These are phyloP conservation scores for Cephonodes hylas DNA, from an alignment of 2,888 invertebrate species.

Conservation along the genomic window DNA sequence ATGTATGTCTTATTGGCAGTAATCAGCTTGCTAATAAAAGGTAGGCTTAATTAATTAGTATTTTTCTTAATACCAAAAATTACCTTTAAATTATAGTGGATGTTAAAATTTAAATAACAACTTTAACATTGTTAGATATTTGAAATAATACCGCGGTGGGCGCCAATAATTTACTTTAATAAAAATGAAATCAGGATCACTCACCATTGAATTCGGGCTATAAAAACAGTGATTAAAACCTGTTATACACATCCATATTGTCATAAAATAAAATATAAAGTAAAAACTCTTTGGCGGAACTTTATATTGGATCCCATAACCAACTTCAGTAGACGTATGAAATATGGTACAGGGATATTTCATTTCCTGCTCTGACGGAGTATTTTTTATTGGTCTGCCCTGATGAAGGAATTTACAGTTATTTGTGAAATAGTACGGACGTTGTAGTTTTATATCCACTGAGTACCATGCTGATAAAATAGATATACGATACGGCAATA, in stretches of 20 bases:
- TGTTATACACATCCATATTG: neutral
- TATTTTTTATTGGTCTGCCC: neutral
- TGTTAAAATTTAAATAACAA: too few relatives aligned
- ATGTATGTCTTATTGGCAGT: constrained; percentile 69
- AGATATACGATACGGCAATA: too few relatives aligned
- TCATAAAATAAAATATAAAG: neutral
- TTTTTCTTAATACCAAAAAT: neutral
- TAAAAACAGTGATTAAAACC: neutral
- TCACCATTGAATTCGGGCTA: too few relatives aligned
- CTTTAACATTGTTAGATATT: too few relatives aligned
- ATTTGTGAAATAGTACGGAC: neutral
- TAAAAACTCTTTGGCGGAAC: neutral
- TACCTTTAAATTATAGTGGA: neutral
- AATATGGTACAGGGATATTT: neutral
- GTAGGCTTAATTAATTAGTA: constrained; percentile 35
- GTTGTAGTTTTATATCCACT: neutral
- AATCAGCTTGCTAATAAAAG: constrained; percentile 69
- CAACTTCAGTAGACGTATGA: neutral
- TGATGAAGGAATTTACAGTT: neutral
- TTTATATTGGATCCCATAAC: neutral
- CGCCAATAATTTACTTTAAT: neutral
- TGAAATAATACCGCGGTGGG: constrained; percentile 9
- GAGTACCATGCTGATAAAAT: neutral
- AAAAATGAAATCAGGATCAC: neutral
- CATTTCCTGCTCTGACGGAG: neutral